Base-by-base conservation (phyloP, 2,888 invertebrate genomes). In the Trissonchulus sp. region DNA sequence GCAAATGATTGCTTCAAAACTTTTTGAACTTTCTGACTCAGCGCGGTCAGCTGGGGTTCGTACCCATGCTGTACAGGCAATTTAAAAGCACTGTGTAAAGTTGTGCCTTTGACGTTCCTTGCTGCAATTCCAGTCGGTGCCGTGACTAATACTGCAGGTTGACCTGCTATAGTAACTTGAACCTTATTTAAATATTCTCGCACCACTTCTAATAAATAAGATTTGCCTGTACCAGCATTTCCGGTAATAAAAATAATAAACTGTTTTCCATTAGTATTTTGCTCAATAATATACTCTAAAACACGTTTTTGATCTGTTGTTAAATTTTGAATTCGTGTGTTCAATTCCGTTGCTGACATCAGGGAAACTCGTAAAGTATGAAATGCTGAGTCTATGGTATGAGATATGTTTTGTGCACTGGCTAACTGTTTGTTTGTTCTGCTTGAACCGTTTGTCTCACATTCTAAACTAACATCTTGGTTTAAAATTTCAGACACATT, bases 171-270 rank as follows among this genome's bases (percentile, higher is more conserved):
- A n/a, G n/a, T n/a, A n/a, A n/a, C n/a, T n/a, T n/a, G n/a, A n/a
- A n/a, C n/a, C n/a, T n/a, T n/a, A n/a, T n/a, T n/a, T n/a, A 65
- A n/a, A 15, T 31, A 65, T 65, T 65, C 34, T 31, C 28, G 28
- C 3, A 65, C 15, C 28, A 65, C 28, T n/a, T n/a, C 3, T 18
- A 30, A 65, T 30, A 65, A 65, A 30, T 15, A 65, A n/a, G 31
- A 31, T 65, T 65, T 65, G n/a, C 65, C 65, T 65, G 65, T 65
- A 31, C 65, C 65, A 65, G 65, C 65, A 65, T 65, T 65, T n/a
- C 65, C 65, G 15, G 65, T 65, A 31, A 65, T n/a, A 30, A 31
- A 65, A n/a, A 65, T 65, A 30, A 65, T 31, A 65, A 15, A 30
- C 31, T 3, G 15, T 34, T 8, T 65, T n/a, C 34, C 31, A 30